These are phyloP conservation scores for Lissonota sp. DNA, from an alignment of 2,888 invertebrate genomes.

Conservation along the genomic window DNA sequence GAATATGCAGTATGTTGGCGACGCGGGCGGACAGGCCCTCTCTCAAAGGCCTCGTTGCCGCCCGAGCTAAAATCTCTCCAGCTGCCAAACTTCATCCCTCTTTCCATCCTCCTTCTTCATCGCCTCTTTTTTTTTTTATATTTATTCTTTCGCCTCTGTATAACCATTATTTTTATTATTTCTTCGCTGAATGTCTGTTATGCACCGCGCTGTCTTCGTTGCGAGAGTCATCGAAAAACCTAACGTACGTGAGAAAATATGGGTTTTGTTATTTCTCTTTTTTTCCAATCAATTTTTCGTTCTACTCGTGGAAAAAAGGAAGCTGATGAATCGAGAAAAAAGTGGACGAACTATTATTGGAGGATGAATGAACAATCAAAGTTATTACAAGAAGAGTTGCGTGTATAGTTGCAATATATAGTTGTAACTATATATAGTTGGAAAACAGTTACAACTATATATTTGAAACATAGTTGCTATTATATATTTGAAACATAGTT, in stretches of 20 bases:
- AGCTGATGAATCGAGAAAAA: too few relatives aligned
- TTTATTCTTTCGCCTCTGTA: conserved; percentile 33
- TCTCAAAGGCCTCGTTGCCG: conserved; percentile 58
- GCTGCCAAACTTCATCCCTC: conserved; percentile 62
- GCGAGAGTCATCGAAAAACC: conserved; percentile 57
- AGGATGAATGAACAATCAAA: too few relatives aligned
- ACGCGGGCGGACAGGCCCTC: conserved; percentile 52
- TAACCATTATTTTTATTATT: conserved; percentile 19
- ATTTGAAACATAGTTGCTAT: too few relatives aligned
- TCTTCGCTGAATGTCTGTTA: conserved; percentile 25
- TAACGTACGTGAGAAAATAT: conserved; percentile 13
- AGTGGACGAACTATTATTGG: too few relatives aligned
- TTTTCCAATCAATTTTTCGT: too few relatives aligned
- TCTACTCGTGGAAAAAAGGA: too few relatives aligned
- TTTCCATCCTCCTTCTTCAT: conserved; percentile 38
- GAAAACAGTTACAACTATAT: too few relatives aligned
- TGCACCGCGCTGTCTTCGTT: conserved; percentile 43
- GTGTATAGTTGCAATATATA: too few relatives aligned
- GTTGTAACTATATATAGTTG: too few relatives aligned
- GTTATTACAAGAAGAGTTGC: too few relatives aligned
- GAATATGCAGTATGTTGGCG: conserved; percentile 2
- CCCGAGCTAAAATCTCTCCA: conserved; percentile 46
- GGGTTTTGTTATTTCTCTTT: neutral
- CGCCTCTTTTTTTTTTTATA: conserved; percentile 26
- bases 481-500: too few relatives aligned